Conservation (phyloP, 2,888 invertebrate species). For the Epirrhoe alternata region DNA sequence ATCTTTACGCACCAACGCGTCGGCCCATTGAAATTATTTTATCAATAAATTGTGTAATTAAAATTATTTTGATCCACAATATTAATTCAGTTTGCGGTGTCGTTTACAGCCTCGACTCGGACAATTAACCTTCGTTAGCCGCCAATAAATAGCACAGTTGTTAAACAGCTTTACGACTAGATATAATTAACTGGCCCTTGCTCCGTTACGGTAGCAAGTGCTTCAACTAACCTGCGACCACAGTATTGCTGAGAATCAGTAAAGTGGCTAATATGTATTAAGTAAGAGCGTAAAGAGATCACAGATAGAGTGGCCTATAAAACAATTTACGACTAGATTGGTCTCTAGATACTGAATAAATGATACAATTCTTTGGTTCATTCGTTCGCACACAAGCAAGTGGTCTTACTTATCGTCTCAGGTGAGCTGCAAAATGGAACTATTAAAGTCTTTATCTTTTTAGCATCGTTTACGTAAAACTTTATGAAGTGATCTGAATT, state of each 20-base stretch:
- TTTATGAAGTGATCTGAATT: not conserved
- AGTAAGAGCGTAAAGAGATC: not conserved
- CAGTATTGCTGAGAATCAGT: conserved; percentile 14
- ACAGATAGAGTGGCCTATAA: not conserved
- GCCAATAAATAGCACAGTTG: conserved; percentile 73
- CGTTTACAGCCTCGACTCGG: conserved; percentile 55
- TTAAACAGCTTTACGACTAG: conserved; percentile 69
- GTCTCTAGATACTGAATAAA: not conserved
- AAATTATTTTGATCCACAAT: conserved; percentile 45
- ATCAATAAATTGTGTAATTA: conserved; percentile 35
- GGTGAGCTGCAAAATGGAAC: not conserved
- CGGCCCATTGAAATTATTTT: conserved; percentile 19
- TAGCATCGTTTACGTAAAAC: not conserved
- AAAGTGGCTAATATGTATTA: not conserved
- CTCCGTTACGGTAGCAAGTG: conserved; percentile 69
- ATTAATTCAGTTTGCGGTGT: conserved; percentile 47
- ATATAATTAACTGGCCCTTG: conserved; percentile 70
- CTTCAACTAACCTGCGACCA: conserved; percentile 42
- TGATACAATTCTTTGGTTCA: not conserved
- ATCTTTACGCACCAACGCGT: conserved; percentile 23
- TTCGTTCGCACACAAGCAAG: not conserved
- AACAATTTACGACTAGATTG: not conserved
- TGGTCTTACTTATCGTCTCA: not conserved
- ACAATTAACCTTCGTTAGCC: conserved; percentile 75
- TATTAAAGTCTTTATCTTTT: not conserved